phyloP scores from a whole-genome alignment of 2,888 invertebrate genomes.

The Caenorhabditis panamensis region DNA sequence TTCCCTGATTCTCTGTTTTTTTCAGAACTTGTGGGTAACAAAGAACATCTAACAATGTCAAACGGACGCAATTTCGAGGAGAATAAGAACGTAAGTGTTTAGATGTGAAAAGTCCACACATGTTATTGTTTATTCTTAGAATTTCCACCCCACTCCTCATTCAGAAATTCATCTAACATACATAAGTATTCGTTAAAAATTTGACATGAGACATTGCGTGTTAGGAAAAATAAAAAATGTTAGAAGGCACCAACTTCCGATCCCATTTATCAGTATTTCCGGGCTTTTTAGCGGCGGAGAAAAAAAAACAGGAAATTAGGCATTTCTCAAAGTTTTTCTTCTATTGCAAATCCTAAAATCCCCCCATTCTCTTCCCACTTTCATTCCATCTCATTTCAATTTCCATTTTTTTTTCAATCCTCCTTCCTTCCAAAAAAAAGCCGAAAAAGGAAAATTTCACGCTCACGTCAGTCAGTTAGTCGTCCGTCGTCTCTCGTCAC shows the following conservation, averaged over 20 bases:
- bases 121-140: constrained; percentile 4
- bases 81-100: constrained; percentile 32
- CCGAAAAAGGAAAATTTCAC: constrained; percentile 4
- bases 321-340: not conserved
- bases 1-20: not conserved
- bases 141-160: not conserved
- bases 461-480: constrained; percentile 23
- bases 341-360: not conserved
- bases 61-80: constrained; percentile 32
- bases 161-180: too few species aligned
- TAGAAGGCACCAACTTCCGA: not conserved
- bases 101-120: too few species aligned
- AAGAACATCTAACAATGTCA: constrained; percentile 13
- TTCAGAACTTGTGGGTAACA: constrained; percentile 52
- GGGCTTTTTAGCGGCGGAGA: too few species aligned
- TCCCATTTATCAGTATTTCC: constrained; percentile 3
- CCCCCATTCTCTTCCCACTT: not conserved
- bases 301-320: too few species aligned
- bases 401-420: not conserved
- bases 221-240: not conserved
- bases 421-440: not conserved
- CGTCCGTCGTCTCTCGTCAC: constrained; percentile 11
- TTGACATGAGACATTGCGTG: constrained; percentile 62
- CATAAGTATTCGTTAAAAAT: constrained; percentile 1
- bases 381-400: constrained; percentile 1